Evolutionary conservation across 2,888 invertebrate genomes (phyloP).

Genomic region (Drosophila mayaguana): DNA sequence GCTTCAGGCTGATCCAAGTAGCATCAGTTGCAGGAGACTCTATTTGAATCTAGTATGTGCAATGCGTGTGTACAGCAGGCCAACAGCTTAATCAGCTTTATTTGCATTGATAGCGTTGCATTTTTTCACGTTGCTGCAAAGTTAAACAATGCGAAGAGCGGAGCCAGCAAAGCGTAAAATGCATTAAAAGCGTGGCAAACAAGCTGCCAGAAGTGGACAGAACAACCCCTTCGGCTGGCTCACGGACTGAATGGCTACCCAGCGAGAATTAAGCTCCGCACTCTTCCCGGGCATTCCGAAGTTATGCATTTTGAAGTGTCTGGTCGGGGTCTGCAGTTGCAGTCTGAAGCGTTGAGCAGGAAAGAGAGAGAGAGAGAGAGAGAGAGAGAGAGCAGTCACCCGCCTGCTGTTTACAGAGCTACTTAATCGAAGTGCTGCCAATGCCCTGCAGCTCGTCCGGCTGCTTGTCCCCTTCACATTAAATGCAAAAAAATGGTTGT

Average conservation of each 20-base stretch:
- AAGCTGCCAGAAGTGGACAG: slow-evolving; percentile 33
- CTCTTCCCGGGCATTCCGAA: slow-evolving; percentile 49
- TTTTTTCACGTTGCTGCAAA: slow-evolving; percentile 53
- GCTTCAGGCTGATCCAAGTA: slow-evolving; percentile 9
- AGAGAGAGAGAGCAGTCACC: slow-evolving; percentile 18
- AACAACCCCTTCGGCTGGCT: slow-evolving; percentile 24
- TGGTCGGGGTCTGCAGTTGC: slow-evolving; percentile 34
- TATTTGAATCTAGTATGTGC: slow-evolving; percentile 3
- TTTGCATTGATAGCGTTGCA: slow-evolving; percentile 74
- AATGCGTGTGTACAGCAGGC: slow-evolving; percentile 12
- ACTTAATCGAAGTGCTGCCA: slow-evolving; percentile 76
- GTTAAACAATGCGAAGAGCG: slow-evolving; percentile 52
- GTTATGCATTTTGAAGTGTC: slow-evolving; percentile 76
- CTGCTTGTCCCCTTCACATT: slow-evolving; percentile 36
- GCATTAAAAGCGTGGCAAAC: slow-evolving; percentile 77
- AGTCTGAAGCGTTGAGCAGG: slow-evolving; percentile 17
- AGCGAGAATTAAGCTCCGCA: slow-evolving; percentile 37
- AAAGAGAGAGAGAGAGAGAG: background rate
- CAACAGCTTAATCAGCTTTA: slow-evolving; percentile 74
- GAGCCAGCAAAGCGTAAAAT: slow-evolving; percentile 69
- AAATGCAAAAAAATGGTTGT: slow-evolving; percentile 53
- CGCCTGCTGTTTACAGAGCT: slow-evolving; percentile 72
- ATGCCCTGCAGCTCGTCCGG: slow-evolving; percentile 42
- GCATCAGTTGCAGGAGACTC: slow-evolving; percentile 2
- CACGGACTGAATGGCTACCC: slow-evolving; percentile 7